Conservation (phyloP, 1,140 invertebrate genomes). For the Trichomalopsis sarcophagae region DNA sequence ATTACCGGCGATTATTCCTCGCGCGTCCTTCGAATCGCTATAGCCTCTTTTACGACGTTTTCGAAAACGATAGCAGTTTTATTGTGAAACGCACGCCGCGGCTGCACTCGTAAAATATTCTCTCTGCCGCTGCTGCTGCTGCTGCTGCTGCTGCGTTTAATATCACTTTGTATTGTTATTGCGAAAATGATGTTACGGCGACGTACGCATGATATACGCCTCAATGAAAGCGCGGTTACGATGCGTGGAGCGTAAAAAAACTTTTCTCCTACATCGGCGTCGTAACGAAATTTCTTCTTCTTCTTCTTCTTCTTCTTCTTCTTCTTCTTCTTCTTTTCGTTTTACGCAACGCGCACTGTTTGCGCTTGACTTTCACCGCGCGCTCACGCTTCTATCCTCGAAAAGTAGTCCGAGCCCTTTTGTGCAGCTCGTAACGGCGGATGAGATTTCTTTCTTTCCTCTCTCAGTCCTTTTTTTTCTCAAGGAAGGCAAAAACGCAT, state of each 20-base stretch:
- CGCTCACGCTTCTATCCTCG: not conserved
- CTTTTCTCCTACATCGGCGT: conserved; percentile 13
- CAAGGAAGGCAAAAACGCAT: no score
- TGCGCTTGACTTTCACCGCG: not conserved
- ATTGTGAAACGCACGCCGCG: not conserved
- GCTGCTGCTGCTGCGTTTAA: not conserved
- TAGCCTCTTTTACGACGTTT: not conserved
- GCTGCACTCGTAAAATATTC: conserved; percentile 1
- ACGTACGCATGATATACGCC: not conserved
- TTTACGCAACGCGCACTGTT: not conserved
- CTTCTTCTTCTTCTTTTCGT: conserved; percentile 20
- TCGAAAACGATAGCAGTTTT: not conserved
- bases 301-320: conserved; percentile 23
- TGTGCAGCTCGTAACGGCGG: no score
- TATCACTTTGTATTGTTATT: conserved; percentile 24
- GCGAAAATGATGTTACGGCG: conserved; percentile 27
- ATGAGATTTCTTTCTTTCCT: not conserved
- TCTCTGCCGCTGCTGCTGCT: not conserved
- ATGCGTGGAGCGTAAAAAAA: conserved; percentile 25
- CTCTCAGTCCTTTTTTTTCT: no score
- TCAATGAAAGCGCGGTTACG: conserved; percentile 34
- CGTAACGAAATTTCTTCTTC: conserved; percentile 35
- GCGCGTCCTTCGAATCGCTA: not conserved
- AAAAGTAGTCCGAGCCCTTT: no score
- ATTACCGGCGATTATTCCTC: not conserved